Evolutionary conservation across 2,113 vertebrate species (phyloP), one percentile per base, ranked within the genome.

Genomic region (Vimba vimba): DNA sequence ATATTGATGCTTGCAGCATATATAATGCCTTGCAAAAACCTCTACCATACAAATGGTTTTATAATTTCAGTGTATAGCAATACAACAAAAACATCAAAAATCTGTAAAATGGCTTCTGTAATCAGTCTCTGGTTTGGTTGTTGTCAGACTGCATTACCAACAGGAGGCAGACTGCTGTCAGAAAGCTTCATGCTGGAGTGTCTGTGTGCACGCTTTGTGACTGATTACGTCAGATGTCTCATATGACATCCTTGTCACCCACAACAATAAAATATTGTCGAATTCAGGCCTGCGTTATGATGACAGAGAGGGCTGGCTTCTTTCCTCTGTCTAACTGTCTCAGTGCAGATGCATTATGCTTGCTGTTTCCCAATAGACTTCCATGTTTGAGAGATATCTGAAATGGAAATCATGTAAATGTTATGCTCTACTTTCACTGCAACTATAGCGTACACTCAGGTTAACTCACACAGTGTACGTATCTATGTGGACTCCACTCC

Each of bases 201-300:
- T 55, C 25, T 75, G 71, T 47, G 39, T 30, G 36, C 39, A 80
- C 17, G 59, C 59, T 47, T 21, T 80, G 79, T 80, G 59, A 80
- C 39, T 47, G 79, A 80, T 80, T 80, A 12, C 59, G 39, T 80
- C 78, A 80, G 59, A 80, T 80, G 59, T 47, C 79, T 64, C 39
- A 30, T 64, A 80, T 21, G n/a, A 64, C 79, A 80, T 80, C 59
- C 79, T 62, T 47, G 79, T 52, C 79, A 69, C 45, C 19, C 62
- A 68, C 11, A 82, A 82, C 79, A 82, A 82, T 80, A 82, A 66
- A 68, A 66, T 82, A 69, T 69, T 82, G 79, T 33, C 79, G 62
- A 68, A 69, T 82, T 82, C 79, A 68, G 27, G 6, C 43, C 79
- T 52, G 79, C 62, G 7, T 82, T 82, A 82, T 52, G 62, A 82